Percentiles rank a stretch among this genome's conserved stretches.
These are phyloP conservation scores for Chelon labrosus DNA, from an alignment of 2,797 vertebrate species.

Conservation along the genomic window DNA sequence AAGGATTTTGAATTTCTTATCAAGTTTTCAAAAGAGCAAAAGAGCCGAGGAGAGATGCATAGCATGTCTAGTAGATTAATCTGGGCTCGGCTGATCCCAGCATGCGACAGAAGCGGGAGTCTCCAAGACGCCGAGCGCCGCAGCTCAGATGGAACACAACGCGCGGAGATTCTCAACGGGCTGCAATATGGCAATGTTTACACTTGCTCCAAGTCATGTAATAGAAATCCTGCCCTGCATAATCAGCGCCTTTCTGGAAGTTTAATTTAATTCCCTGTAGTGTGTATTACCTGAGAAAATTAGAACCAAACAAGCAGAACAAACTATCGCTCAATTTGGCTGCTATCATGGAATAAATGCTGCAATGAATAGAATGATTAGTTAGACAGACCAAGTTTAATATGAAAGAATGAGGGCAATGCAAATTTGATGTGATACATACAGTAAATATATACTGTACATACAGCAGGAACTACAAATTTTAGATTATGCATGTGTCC, in stretches of 20 bases:
- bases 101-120: slow-evolving; percentile 52
- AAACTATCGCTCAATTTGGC: slow-evolving; percentile 25
- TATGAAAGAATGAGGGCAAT: slow-evolving; percentile 24
- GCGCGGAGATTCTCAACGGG: slow-evolving; percentile 60
- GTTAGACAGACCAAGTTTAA: slow-evolving; percentile 17
- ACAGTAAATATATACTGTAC: neutral
- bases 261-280: slow-evolving; percentile 69
- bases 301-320: slow-evolving; percentile 61
- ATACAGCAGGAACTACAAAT: too few relatives aligned
- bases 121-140: slow-evolving; percentile 40
- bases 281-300: slow-evolving; percentile 72
- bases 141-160: slow-evolving; percentile 49
- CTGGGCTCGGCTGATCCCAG: slow-evolving; percentile 61
- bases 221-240: slow-evolving; percentile 65
- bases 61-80: slow-evolving; percentile 74
- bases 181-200: slow-evolving; percentile 80
- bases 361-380: slow-evolving; percentile 47
- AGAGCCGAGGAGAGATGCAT: slow-evolving; percentile 52
- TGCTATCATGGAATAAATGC: slow-evolving; percentile 35
- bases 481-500: slow-evolving; percentile 4
- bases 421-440: slow-evolving; percentile 1
- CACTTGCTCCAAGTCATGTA: slow-evolving; percentile 75
- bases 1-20: slow-evolving; percentile 76
- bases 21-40: slow-evolving; percentile 66
- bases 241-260: slow-evolving; percentile 67